Conservation (phyloP, 2,888 invertebrate species). For the Ashinkailepas kermadecensis region DNA sequence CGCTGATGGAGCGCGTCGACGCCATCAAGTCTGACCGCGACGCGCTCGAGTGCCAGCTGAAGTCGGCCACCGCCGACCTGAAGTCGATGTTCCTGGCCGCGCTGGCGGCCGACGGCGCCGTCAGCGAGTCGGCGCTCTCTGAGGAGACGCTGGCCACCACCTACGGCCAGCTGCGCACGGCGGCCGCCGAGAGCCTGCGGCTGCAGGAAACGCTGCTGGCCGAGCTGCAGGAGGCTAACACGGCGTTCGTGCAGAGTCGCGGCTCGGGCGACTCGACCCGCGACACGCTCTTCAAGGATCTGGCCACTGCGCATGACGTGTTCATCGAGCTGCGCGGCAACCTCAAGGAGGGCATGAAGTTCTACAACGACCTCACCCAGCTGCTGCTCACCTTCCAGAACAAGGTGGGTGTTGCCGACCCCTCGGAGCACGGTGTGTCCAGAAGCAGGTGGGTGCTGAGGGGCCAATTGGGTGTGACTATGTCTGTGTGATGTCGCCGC, state of each 20-base stretch:
- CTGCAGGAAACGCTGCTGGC: slow-evolving; percentile 61
- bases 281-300: slow-evolving; percentile 69
- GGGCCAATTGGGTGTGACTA: too few relatives aligned
- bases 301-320: slow-evolving; percentile 86
- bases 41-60: slow-evolving; percentile 76
- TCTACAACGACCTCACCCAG: slow-evolving; percentile 88
- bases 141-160: slow-evolving; percentile 62
- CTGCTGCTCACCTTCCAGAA: slow-evolving; percentile 90
- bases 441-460: too few relatives aligned
- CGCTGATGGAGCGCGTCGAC: slow-evolving; percentile 66
- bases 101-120: slow-evolving; percentile 64
- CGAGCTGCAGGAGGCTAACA: slow-evolving; percentile 51
- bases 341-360: slow-evolving; percentile 91
- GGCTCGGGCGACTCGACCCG: slow-evolving; percentile 54
- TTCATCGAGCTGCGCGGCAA: slow-evolving; percentile 85
- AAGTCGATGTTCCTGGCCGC: slow-evolving; percentile 68
- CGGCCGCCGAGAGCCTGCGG: slow-evolving; percentile 62
- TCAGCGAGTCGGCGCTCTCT: slow-evolving; percentile 66
- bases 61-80: slow-evolving; percentile 70
- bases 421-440: too few relatives aligned
- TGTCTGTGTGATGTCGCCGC: too few relatives aligned
- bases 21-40: slow-evolving; percentile 63
- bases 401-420: slow-evolving; percentile 51
- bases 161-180: slow-evolving; percentile 67
- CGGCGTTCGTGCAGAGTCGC: slow-evolving; percentile 34